Conservation (phyloP, 2,797 vertebrate species). For the Tragopan temminckii region DNA sequence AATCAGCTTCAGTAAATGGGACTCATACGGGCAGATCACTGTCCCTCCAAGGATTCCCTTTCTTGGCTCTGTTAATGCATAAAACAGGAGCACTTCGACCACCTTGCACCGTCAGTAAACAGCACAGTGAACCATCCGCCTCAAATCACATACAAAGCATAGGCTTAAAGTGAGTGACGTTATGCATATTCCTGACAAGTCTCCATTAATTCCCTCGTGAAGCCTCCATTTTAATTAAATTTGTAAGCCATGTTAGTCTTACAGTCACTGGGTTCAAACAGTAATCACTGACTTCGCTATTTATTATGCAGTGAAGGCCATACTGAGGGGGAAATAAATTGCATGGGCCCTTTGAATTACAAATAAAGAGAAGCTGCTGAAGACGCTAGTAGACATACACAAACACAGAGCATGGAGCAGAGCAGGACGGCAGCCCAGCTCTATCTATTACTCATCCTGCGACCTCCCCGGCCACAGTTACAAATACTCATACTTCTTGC, state of each 20-base stretch:
- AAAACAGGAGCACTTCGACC: not conserved
- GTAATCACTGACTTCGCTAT: not conserved
- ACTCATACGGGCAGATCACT: not conserved
- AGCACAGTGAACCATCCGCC: not conserved
- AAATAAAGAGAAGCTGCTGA: not conserved
- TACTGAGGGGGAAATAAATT: not conserved
- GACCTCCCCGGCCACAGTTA: not conserved
- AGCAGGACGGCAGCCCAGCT: not conserved
- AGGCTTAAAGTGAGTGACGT: fast-evolving
- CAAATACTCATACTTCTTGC: not conserved
- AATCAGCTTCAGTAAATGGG: not conserved
- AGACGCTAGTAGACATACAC: not conserved
- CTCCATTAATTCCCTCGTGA: not conserved
- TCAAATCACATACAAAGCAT: fast-evolving
- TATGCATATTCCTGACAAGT: not conserved
- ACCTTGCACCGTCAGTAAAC: not conserved
- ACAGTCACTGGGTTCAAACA: not conserved
- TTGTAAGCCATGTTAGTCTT: not conserved
- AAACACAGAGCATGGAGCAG: fast-evolving
- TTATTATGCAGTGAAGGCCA: not conserved
- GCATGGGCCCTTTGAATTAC: not conserved
- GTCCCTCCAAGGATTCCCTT: not conserved
- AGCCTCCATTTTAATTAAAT: not conserved
- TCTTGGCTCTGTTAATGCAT: not conserved
- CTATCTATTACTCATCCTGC: not conserved